These are phyloP conservation scores for Andrena hattorfiana DNA, from an alignment of 2,888 invertebrate genomes.

Conservation along the genomic window DNA sequence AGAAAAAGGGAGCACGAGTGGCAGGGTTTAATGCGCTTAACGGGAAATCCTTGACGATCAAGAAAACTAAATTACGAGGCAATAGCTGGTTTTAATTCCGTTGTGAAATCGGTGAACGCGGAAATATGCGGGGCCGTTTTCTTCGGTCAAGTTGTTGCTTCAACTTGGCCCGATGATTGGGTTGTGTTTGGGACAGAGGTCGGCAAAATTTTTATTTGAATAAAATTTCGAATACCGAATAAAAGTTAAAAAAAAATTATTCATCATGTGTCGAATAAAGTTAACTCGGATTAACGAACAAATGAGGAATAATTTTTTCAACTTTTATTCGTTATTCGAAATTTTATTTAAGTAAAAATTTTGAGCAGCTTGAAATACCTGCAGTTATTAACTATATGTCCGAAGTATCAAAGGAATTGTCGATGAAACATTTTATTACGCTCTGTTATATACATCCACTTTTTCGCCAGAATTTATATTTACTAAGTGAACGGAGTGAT, in stretches of 20 bases:
- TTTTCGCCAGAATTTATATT: not conserved
- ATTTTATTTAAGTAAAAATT: no score
- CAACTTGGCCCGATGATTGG: not conserved
- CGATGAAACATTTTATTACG: not conserved
- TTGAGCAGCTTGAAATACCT: not conserved
- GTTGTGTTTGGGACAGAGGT: no score
- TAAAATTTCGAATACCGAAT: no score
- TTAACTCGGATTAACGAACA: no score
- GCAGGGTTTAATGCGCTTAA: constrained; percentile 15
- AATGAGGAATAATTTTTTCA: no score
- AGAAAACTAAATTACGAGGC: constrained; percentile 10
- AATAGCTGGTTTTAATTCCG: not conserved
- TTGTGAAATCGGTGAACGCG: not conserved
- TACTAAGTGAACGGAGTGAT: not conserved
- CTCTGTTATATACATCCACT: not conserved
- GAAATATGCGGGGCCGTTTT: not conserved
- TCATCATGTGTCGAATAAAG: no score
- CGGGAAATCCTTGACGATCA: not conserved
- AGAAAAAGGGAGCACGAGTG: not conserved
- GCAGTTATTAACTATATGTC: not conserved
- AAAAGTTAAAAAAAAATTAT: no score
- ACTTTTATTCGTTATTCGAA: not conserved
- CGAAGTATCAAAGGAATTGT: not conserved
- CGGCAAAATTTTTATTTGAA: no score
- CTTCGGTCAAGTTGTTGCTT: not conserved